These are phyloP conservation scores for Nymphalis urticae DNA, from an alignment of 2,888 invertebrate species.

Conservation along the genomic window DNA sequence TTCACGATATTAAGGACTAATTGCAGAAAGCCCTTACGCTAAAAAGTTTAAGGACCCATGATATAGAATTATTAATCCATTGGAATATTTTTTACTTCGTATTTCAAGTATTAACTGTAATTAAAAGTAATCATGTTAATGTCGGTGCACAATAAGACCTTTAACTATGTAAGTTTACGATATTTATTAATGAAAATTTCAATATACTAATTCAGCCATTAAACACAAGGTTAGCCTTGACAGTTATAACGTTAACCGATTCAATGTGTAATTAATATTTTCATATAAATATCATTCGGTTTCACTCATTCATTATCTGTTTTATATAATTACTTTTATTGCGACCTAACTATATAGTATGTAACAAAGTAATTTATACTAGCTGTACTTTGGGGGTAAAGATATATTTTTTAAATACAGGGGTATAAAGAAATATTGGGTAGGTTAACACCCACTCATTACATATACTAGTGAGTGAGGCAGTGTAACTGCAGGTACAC, in stretches of 20 bases:
- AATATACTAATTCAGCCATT: slow-evolving; percentile 25
- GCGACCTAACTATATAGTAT: too few relatives aligned
- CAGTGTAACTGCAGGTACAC: too few relatives aligned
- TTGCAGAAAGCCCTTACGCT: too few relatives aligned
- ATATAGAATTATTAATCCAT: slow-evolving; percentile 8
- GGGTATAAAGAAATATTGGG: too few relatives aligned
- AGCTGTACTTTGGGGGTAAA: too few relatives aligned
- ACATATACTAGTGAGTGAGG: too few relatives aligned
- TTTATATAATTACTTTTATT: not conserved
- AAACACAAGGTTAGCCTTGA: not conserved
- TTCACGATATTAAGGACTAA: too few relatives aligned
- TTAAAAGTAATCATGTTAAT: slow-evolving; percentile 14
- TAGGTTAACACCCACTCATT: too few relatives aligned
- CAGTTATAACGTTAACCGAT: not conserved
- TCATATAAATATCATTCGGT: not conserved
- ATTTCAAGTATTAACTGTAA: slow-evolving; percentile 5
- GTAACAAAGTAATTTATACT: too few relatives aligned
- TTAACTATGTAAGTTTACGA: not conserved
- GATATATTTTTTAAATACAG: too few relatives aligned
- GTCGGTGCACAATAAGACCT: slow-evolving; percentile 8
- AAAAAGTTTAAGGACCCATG: too few relatives aligned
- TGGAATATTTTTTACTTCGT: slow-evolving; percentile 8
- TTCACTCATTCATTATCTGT: not conserved
- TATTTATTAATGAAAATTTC: slow-evolving; percentile 14
- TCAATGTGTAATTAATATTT: slow-evolving; percentile 5